Percentiles rank a stretch among this genome's conserved stretches.
Evolutionary conservation across 2,113 vertebrate genomes (phyloP).

Genomic region (Tachuris rubrigastra): DNA sequence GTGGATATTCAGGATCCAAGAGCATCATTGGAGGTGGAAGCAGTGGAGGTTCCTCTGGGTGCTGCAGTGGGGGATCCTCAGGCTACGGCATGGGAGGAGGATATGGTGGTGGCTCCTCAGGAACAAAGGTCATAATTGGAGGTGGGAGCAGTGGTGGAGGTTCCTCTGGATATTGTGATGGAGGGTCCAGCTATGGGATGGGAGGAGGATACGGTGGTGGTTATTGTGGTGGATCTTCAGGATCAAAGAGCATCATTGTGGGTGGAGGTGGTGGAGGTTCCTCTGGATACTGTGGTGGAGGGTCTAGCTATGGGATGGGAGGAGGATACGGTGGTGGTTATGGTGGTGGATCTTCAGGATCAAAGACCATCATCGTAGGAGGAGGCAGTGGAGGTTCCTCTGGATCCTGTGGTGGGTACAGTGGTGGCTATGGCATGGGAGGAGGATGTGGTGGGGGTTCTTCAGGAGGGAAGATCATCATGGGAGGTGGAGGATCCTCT

Average conservation of each 20-base stretch:
- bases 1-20: background rate
- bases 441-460: background rate
- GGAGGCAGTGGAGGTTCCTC: background rate
- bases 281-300: background rate
- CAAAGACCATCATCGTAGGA: fast-evolving
- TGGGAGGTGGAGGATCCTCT: background rate
- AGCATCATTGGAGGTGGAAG: background rate
- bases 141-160: background rate
- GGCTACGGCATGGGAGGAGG: fast-evolving
- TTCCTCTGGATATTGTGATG: background rate
- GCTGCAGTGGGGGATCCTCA: background rate
- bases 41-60: background rate
- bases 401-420: background rate
- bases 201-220: background rate
- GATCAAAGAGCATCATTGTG: background rate
- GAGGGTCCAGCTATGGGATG: background rate
- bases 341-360: background rate
- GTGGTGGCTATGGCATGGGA: background rate
- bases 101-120: background rate
- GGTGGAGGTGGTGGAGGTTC: background rate
- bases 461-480: background rate
- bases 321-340: background rate
- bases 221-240: background rate
- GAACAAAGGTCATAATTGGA: background rate
- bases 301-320: background rate